A percentile compares a stretch with the other conserved stretches of the same genome.
Conservation (phyloP, 2,113 vertebrate genomes). For the Toxotes jaculatrix region DNA sequence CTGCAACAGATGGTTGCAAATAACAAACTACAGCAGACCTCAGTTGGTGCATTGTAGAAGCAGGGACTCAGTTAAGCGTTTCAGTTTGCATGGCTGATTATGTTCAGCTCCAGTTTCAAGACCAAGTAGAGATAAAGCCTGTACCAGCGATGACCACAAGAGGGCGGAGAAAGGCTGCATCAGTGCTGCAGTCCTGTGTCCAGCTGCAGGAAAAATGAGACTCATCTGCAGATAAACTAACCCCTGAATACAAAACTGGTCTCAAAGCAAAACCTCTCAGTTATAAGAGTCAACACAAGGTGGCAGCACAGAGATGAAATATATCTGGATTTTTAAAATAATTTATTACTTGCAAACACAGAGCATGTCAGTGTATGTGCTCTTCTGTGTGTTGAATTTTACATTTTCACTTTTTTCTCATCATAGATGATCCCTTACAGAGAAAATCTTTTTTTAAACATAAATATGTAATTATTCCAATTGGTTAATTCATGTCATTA, state of each 20-base stretch:
- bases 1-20: too few relatives aligned
- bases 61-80: not conserved
- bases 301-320: not conserved
- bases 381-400: not conserved
- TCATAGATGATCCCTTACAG: not conserved
- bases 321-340: not conserved
- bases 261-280: slow-evolving; percentile 17
- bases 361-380: not conserved
- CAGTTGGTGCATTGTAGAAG: not conserved
- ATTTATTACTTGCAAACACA: not conserved
- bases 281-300: not conserved
- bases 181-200: not conserved
- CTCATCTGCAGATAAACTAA: slow-evolving; percentile 34
- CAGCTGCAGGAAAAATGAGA: slow-evolving; percentile 22
- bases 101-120: slow-evolving; percentile 1
- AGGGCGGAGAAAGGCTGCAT: slow-evolving; percentile 29
- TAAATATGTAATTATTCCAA: not conserved
- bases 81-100: slow-evolving; percentile 1
- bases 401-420: not conserved
- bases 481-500: not conserved
- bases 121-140: not conserved
- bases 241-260: slow-evolving; percentile 32
- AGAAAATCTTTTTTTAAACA: not conserved
- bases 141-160: slow-evolving; percentile 41
- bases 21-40: not conserved